A percentile compares a stretch with the other conserved stretches of the same genome.
These are phyloP conservation scores for Caradrina kadenii DNA, from an alignment of 2,888 invertebrate genomes.

Conservation along the genomic window DNA sequence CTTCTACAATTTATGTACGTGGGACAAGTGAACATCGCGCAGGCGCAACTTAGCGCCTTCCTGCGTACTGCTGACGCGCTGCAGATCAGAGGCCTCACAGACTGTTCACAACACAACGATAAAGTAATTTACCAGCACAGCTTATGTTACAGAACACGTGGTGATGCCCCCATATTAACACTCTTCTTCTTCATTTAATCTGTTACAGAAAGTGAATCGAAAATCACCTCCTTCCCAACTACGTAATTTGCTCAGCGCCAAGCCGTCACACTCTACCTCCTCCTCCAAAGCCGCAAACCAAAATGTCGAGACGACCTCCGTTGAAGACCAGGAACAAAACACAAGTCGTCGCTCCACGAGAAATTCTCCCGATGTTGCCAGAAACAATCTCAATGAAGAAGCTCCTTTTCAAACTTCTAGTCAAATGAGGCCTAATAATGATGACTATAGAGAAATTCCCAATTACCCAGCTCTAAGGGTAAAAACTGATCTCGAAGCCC, in stretches of 20 bases:
- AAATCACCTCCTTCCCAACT: conserved; percentile 90
- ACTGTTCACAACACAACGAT: conserved; percentile 91
- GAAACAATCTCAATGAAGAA: conserved; percentile 90
- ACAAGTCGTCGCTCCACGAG: conserved; percentile 86
- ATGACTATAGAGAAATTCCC: conserved; percentile 89
- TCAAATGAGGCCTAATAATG: conserved; percentile 90
- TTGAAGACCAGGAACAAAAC: conserved; percentile 86
- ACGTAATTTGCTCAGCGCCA: conserved; percentile 90
- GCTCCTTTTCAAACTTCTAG: conserved; percentile 90
- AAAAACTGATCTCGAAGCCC: conserved; percentile 90
- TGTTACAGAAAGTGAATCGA: conserved; percentile 88
- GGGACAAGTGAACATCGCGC: conserved; percentile 95
- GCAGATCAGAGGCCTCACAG: conserved; percentile 94
- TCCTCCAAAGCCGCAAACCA: conserved; percentile 91
- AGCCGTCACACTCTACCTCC: conserved; percentile 89
- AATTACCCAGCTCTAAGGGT: conserved; percentile 88
- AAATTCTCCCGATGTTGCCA: conserved; percentile 90
- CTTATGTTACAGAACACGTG: conserved; percentile 7
- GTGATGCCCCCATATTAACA: conserved; percentile 18
- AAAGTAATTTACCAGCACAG: conserved; percentile 76
- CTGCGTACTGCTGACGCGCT: conserved; percentile 94
- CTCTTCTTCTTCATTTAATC: conserved; percentile 11
- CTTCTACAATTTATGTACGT: conserved; percentile 96
- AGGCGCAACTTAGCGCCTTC: conserved; percentile 94
- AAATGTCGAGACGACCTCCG: conserved; percentile 87